These are phyloP conservation scores for Synodontis membranacea DNA, from an alignment of 2,113 vertebrate species.

Conservation along the genomic window DNA sequence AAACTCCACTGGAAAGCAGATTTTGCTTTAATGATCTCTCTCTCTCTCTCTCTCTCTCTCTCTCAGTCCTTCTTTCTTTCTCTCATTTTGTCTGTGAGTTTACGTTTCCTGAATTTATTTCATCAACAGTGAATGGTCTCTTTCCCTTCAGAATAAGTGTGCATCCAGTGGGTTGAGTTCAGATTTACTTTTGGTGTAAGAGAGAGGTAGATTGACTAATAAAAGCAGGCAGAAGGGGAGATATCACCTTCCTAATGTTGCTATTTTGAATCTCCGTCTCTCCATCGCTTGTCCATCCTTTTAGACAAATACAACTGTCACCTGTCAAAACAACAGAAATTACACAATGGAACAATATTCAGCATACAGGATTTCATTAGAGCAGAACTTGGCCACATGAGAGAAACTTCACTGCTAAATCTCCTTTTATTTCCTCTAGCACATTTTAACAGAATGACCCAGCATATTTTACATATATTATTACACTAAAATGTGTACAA, in stretches of 20 bases:
- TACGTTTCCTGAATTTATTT: not conserved
- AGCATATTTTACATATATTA: not conserved
- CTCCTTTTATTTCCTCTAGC: not conserved
- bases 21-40: not conserved
- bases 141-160: constrained; percentile 3
- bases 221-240: constrained; percentile 36
- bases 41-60: not conserved
- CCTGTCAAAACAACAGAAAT: constrained; percentile 32
- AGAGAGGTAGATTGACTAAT: not conserved
- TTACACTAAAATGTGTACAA: not conserved
- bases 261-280: not conserved
- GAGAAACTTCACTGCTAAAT: not conserved
- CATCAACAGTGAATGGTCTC: not conserved
- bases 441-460: not conserved
- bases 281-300: not conserved
- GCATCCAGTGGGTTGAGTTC: not conserved
- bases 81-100: constrained; percentile 6
- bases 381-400: not conserved
- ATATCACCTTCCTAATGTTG: constrained; percentile 40
- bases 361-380: not conserved
- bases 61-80: not conserved
- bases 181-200: not conserved
- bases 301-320: constrained; percentile 25
- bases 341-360: constrained; percentile 18
- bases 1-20: not conserved